A percentile compares a stretch with the other conserved stretches of the same genome.
Conservation (phyloP, 2,113 vertebrate species). For the Euleptes europaea region DNA sequence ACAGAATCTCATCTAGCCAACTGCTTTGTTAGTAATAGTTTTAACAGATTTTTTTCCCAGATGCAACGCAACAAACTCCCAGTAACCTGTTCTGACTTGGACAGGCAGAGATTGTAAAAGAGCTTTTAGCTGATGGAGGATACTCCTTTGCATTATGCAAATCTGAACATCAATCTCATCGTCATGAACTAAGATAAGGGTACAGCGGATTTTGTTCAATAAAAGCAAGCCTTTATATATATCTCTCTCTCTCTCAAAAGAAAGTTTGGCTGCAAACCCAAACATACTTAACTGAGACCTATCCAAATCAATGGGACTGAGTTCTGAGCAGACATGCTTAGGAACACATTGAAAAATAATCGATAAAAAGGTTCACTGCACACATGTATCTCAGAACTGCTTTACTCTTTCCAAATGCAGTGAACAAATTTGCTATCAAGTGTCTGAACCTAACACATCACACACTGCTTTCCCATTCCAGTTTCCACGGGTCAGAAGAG, state of each 20-base stretch:
- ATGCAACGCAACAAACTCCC: background rate
- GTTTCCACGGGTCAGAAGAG: background rate
- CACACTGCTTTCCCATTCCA: background rate
- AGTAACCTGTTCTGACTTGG: constrained; percentile 33
- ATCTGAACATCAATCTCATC: constrained; percentile 12
- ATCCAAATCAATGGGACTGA: background rate
- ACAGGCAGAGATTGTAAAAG: constrained; percentile 16
- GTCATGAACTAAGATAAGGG: background rate
- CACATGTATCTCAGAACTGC: background rate
- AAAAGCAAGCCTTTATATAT: background rate
- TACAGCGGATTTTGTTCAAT: background rate
- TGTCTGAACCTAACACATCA: background rate
- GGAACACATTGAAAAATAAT: background rate
- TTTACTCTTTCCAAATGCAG: background rate
- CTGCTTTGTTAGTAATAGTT: constrained; percentile 12
- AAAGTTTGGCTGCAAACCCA: background rate
- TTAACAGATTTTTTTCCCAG: background rate
- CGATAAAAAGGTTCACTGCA: background rate
- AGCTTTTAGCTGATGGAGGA: background rate
- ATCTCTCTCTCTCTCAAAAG: too few species aligned
- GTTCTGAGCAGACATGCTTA: background rate
- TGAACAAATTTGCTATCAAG: background rate
- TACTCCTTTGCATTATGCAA: constrained; percentile 10
- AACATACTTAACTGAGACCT: background rate
- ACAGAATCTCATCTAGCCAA: constrained; percentile 22